A percentile compares a stretch with the other conserved stretches of the same genome.
Conservation (phyloP, 2,113 vertebrate genomes). For the Rhadina sibilatrix region DNA sequence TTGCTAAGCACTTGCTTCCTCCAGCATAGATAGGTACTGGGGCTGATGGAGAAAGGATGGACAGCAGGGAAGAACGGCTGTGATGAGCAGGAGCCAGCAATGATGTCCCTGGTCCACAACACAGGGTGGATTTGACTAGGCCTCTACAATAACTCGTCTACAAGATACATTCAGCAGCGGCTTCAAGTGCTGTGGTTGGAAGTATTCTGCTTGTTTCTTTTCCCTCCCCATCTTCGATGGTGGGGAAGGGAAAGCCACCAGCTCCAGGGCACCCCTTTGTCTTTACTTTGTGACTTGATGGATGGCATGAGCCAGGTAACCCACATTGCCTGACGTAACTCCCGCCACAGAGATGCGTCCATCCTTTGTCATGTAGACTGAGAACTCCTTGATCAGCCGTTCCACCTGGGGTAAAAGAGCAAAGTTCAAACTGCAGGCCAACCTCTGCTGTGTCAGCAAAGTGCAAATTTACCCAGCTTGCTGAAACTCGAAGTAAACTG, state of each 20-base stretch:
- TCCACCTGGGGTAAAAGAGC: conserved; percentile 81
- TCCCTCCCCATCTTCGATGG: not conserved
- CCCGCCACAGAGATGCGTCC: conserved; percentile 96
- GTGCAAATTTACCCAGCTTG: not conserved
- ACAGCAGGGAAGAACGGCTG: not conserved
- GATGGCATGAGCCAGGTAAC: conserved; percentile 89
- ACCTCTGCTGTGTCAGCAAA: not conserved
- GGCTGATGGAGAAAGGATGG: not conserved
- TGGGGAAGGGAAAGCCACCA: conserved; percentile 28
- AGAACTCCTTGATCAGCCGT: conserved; percentile 91
- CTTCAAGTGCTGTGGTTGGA: conserved; percentile 33
- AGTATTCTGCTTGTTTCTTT: conserved; percentile 28
- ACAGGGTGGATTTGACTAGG: not conserved
- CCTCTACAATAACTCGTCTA: conserved; percentile 43
- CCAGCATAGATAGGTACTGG: not conserved
- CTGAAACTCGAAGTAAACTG: not conserved
- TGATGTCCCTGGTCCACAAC: not conserved
- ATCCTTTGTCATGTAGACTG: conserved; percentile 97
- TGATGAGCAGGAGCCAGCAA: not conserved
- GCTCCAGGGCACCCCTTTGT: not conserved
- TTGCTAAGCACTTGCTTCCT: not conserved
- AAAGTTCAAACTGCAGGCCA: not conserved
- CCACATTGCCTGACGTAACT: conserved; percentile 88
- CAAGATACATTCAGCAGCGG: conserved; percentile 49
- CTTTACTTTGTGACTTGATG: conserved; percentile 92